A percentile compares a stretch with the other conserved stretches of the same genome.
These are phyloP conservation scores for Coendou prehensilis DNA, from an alignment of 2,797 vertebrate species.

Conservation along the genomic window DNA sequence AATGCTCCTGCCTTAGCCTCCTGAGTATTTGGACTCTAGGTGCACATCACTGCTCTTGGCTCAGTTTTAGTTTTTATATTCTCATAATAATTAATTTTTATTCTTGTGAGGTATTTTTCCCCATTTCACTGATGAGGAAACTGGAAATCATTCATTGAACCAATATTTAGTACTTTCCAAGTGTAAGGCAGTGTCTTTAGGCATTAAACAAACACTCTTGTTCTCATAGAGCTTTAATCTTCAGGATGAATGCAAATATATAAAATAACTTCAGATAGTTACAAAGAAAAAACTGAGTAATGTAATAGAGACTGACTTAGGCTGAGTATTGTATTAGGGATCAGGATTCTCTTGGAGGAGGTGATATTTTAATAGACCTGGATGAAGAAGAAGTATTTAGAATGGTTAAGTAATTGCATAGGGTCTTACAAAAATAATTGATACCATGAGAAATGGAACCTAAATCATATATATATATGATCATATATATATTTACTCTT, in stretches of 20 bases:
- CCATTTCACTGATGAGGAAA: slow-evolving; percentile 43
- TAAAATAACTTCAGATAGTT: slow-evolving; percentile 38
- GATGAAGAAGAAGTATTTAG: not conserved
- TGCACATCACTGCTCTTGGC: not conserved
- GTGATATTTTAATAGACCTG: slow-evolving; percentile 54
- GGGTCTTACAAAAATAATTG: slow-evolving; percentile 27
- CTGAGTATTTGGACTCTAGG: not conserved
- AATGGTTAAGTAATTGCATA: slow-evolving; percentile 38
- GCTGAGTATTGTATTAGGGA: not conserved
- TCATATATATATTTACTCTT: no score
- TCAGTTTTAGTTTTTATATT: slow-evolving; percentile 21
- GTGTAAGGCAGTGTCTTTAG: not conserved
- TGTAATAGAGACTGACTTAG: slow-evolving; percentile 44
- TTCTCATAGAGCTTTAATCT: slow-evolving; percentile 11
- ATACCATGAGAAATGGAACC: slow-evolving; percentile 8
- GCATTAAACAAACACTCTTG: slow-evolving; percentile 15
- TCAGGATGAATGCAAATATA: slow-evolving; percentile 19
- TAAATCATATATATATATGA: not conserved
- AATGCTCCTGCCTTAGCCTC: not conserved
- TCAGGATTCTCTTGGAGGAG: slow-evolving; percentile 21
- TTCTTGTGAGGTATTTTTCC: slow-evolving; percentile 44
- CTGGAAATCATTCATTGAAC: slow-evolving; percentile 3
- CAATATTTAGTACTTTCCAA: slow-evolving; percentile 5
- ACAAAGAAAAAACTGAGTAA: slow-evolving; percentile 54
- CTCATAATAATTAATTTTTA: not conserved